Evolutionary conservation across 2,113 vertebrate genomes (phyloP).

Genomic region (Tetrax tetrax): DNA sequence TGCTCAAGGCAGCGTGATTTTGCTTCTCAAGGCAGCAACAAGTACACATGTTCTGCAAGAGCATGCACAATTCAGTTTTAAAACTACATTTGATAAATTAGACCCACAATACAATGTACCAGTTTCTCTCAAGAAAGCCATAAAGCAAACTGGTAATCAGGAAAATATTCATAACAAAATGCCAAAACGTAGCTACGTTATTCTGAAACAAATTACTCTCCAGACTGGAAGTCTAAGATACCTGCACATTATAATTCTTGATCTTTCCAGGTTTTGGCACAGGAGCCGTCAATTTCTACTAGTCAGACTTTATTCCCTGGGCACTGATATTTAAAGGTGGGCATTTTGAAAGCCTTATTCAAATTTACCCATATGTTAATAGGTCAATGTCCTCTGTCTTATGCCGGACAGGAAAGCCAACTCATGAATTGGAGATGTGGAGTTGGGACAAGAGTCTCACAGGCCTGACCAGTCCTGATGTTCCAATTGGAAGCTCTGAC

Average conservation of each 20-base stretch:
- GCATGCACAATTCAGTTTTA: background rate
- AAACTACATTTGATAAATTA: background rate
- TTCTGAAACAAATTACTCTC: background rate
- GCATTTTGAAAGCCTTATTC: background rate
- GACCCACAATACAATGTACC: background rate
- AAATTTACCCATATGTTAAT: background rate
- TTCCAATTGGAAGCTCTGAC: background rate
- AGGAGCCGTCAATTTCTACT: background rate
- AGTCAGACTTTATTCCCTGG: background rate
- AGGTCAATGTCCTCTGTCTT: background rate
- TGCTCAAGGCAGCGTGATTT: background rate
- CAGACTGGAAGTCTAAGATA: background rate
- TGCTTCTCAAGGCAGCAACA: too few species aligned
- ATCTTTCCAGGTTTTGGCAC: background rate
- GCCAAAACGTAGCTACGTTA: background rate
- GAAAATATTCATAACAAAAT: background rate
- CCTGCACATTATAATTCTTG: background rate
- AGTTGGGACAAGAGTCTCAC: background rate
- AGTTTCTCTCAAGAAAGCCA: conserved; percentile 8
- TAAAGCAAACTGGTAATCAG: conserved; percentile 18
- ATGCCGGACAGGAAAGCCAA: background rate
- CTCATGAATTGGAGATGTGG: background rate
- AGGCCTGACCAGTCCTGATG: background rate
- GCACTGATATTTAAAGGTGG: background rate
- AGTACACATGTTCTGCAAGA: background rate